Conservation (phyloP, 2,888 invertebrate species). For the Agonopterix subpropinquella region DNA sequence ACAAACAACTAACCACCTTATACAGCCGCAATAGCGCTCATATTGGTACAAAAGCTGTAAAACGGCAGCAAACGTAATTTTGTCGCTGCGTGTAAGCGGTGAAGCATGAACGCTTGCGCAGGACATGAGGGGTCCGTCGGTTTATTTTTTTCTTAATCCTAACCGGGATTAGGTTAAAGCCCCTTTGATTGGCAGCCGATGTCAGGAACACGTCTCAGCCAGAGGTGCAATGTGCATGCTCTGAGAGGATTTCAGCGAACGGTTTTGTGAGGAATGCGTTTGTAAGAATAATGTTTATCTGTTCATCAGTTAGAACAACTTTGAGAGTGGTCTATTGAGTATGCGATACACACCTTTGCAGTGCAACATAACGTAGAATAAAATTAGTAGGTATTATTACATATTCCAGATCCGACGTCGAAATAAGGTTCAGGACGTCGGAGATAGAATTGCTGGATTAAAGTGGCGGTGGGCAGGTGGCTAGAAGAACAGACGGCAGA, state of each 20-base stretch:
- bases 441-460: too few relatives aligned
- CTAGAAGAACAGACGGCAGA: too few relatives aligned
- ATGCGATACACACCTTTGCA: too few relatives aligned
- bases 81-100: slow-evolving; percentile 37
- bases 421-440: too few relatives aligned
- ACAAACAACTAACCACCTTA: neutral
- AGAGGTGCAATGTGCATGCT: slow-evolving; percentile 6
- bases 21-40: slow-evolving; percentile 13
- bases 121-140: slow-evolving; percentile 61
- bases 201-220: slow-evolving; percentile 56
- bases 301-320: too few relatives aligned
- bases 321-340: too few relatives aligned
- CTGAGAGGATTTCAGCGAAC: slow-evolving; percentile 2
- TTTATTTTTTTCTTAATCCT: slow-evolving; percentile 72
- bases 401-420: too few relatives aligned
- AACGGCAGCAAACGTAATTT: slow-evolving; percentile 9
- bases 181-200: slow-evolving; percentile 73
- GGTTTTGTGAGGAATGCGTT: too few relatives aligned
- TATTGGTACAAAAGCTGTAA: slow-evolving; percentile 12
- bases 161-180: slow-evolving; percentile 70
- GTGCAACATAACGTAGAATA: too few relatives aligned
- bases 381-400: too few relatives aligned
- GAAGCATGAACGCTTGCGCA: slow-evolving; percentile 68
- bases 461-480: too few relatives aligned
- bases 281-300: too few relatives aligned